Evolutionary conservation across 2,113 vertebrate species (phyloP), one percentile per base, ranked within the genome.

Genomic region (Serinus canaria): DNA sequence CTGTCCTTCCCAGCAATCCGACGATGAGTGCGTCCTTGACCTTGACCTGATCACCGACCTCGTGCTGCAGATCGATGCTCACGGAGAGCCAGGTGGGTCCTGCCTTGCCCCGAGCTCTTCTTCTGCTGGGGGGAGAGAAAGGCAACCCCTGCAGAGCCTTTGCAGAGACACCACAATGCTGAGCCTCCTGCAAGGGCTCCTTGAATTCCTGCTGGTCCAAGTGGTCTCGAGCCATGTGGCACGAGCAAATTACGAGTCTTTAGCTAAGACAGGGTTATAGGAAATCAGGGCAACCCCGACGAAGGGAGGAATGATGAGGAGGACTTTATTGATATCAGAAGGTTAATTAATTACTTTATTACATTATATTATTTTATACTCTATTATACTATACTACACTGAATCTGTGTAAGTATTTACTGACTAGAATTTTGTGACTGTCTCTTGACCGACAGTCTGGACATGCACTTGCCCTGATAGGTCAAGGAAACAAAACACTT

Each of bases 31-130:
- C 2, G 76, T 97, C 15, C 98, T 98, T 0, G 98, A 99, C 92
- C 94, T 98, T 11, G 98, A 99, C 93, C 97, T 99, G 20, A 98
- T 99, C 68, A 97, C 98, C 0, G 98, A 99, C 58, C 98, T 99
- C 3, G 98, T 99, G 10, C 97, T 99, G 64, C 98, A 99, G 92
- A 99, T 99, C 2, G 99, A 99, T 92, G 97, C 81, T 83, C 93
- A 88, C 0, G 98, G 99, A 93, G 98, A 99, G 12, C 98, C 99
- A 97, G 99, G 99, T 99, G 97, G 95, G 97, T 96, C 74, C 87
- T 87, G 53, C 66, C 47, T 83, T 13, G 1, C 18, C 50, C 23
- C 2, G 22, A 46, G 13, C 59, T 58, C 60, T 39, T 16, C 21
- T 53, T 49, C 37, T 41, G 41, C 46, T 41, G 41, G 30, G n/a